Conservation (phyloP, 2,113 vertebrate genomes). For the Silurus glanis region DNA sequence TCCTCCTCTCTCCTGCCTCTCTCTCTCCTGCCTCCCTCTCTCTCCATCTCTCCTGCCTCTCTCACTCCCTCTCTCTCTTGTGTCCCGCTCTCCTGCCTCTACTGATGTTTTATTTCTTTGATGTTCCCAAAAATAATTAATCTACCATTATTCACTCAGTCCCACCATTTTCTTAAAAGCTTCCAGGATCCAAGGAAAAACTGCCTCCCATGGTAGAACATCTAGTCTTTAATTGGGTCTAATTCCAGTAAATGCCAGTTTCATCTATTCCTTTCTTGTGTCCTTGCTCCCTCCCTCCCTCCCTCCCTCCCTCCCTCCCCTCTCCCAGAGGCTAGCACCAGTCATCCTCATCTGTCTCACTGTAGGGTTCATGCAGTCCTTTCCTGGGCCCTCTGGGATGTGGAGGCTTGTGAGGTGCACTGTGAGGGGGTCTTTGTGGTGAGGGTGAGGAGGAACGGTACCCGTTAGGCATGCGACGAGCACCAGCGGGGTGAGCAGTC, state of each 20-base stretch:
- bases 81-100: neutral
- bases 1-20: no score
- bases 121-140: neutral
- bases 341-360: conserved; percentile 86
- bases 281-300: conserved; percentile 16
- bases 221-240: conserved; percentile 31
- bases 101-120: neutral
- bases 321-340: conserved; percentile 86
- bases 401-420: conserved; percentile 73
- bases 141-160: neutral
- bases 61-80: no score
- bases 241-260: conserved; percentile 9
- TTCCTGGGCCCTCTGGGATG: conserved; percentile 76
- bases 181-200: neutral
- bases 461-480: conserved; percentile 84
- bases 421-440: conserved; percentile 72
- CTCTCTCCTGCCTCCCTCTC: neutral
- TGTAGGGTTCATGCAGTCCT: conserved; percentile 86
- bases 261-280: neutral
- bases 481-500: conserved; percentile 73
- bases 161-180: neutral
- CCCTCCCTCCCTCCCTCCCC: conserved; percentile 51
- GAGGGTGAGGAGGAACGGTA: conserved; percentile 82
- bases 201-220: neutral
- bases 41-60: conserved; percentile 17